A percentile compares a stretch with the other conserved stretches of the same genome.
These are phyloP conservation scores for Willowsia nigromaculata DNA, from an alignment of 2,888 invertebrate species.

Conservation along the genomic window DNA sequence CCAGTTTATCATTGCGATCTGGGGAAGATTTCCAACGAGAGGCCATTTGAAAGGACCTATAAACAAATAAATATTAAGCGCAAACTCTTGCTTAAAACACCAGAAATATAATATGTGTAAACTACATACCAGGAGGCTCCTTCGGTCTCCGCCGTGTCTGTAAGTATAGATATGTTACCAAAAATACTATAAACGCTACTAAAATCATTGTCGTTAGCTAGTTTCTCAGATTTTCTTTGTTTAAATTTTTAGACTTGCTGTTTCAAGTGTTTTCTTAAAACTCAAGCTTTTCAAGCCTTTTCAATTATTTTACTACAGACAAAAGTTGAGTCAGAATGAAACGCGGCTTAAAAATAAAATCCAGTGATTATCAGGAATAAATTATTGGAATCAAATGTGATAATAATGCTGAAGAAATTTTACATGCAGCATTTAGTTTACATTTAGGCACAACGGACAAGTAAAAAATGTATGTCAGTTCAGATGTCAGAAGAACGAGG, in stretches of 20 bases:
- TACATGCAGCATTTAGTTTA: background rate
- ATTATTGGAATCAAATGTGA: no score
- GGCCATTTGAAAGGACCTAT: slow-evolving; percentile 72
- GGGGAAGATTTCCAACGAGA: slow-evolving; percentile 73
- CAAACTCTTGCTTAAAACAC: no score
- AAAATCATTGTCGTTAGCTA: no score
- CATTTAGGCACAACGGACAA: background rate
- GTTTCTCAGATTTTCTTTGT: no score
- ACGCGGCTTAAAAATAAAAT: no score
- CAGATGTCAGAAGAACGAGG: slow-evolving; percentile 53
- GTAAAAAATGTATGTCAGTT: slow-evolving; percentile 36
- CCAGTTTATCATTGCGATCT: slow-evolving; percentile 74
- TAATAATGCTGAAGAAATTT: no score
- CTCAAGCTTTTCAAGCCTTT: background rate
- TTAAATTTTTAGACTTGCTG: no score
- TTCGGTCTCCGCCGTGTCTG: slow-evolving; percentile 52
- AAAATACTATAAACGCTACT: slow-evolving; percentile 42
- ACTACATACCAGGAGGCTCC: slow-evolving; percentile 62
- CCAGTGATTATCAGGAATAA: no score
- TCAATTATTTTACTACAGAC: no score
- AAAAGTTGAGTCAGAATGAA: no score
- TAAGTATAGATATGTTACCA: slow-evolving; percentile 24
- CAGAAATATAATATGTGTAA: background rate
- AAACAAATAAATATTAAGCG: background rate
- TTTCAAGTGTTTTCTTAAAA: background rate